phyloP scores from a whole-genome alignment of 1,140 invertebrate species.

The Rhizoglyphus robini region DNA sequence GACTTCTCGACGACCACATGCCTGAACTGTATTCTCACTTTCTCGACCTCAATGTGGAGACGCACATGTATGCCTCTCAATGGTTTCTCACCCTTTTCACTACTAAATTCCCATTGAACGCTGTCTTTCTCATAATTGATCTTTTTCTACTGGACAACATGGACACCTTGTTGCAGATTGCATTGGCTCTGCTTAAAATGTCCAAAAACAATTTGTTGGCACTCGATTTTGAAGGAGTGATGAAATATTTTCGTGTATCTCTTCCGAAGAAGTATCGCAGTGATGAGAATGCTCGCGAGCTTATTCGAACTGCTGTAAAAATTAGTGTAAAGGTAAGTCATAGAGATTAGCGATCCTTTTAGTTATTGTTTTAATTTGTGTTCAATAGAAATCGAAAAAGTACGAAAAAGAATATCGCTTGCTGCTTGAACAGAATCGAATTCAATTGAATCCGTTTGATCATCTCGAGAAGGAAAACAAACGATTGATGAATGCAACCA shows the following conservation, averaged over 20 bases:
- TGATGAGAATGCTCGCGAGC: slow-evolving; percentile 68
- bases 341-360: slow-evolving; percentile 7
- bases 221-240: slow-evolving; percentile 85
- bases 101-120: slow-evolving; percentile 88
- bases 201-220: slow-evolving; percentile 83
- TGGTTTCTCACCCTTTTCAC: slow-evolving; percentile 99
- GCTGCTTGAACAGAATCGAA: slow-evolving; percentile 46
- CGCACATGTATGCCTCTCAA: slow-evolving; percentile 98
- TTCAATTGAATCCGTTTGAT: slow-evolving; percentile 39
- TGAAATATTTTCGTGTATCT: slow-evolving; percentile 83
- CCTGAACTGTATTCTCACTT: slow-evolving; percentile 82
- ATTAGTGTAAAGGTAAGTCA: slow-evolving; percentile 51
- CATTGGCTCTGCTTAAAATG: slow-evolving; percentile 68
- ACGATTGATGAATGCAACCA: slow-evolving; percentile 37
- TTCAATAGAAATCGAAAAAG: slow-evolving; percentile 70
- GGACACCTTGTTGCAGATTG: slow-evolving; percentile 89
- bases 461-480: slow-evolving; percentile 45
- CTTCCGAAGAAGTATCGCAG: slow-evolving; percentile 89
- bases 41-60: slow-evolving; percentile 66
- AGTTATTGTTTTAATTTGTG: slow-evolving; percentile 30
- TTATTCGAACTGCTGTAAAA: slow-evolving; percentile 76
- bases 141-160: slow-evolving; percentile 72
- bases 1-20: slow-evolving; percentile 77
- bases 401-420: slow-evolving; percentile 83
- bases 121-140: slow-evolving; percentile 95